Evolutionary conservation across 2,113 vertebrate species (phyloP), one percentile per base, ranked within the genome.

Genomic region (Nanorana parkeri): DNA sequence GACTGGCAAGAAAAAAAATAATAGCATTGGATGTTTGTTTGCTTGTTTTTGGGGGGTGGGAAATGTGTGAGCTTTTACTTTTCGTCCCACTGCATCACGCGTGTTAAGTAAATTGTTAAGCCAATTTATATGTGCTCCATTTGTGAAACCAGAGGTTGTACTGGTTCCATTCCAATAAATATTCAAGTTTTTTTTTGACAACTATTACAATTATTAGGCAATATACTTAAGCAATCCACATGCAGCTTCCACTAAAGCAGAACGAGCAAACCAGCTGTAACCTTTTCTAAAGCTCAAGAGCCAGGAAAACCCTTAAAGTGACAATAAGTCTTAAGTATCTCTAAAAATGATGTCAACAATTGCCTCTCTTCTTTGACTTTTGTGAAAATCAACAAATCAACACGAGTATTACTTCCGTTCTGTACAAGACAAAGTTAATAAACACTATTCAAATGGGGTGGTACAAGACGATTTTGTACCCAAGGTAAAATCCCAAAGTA

Each of bases 141-240:
- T 88, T 89, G 84, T 92, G 89, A 92, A 91, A 88, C 47, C 80
- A 90, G 78, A 90, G 68, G 80, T 41, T 86, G 81, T 71, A 85
- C 83, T 87, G 80, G 85, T 86, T 90, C 83, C 55, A 51, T 5
- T 52, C 77, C 36, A 76, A 17, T 54, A 55, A 28, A 60, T 77
- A 66, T 78, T 55, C 17, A 78, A 55, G n/a, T 17, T 68, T 19
- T 36, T 36, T 26, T 64, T 36, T 65, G 24, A 73, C 41, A 10
- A 74, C 32, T 68, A 72, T 29, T 26, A 61, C 7, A 52, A 63
- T 72, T 72, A 80, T 26, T 16, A 80, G 29, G 41, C 28, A 68
- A 66, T 56, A 55, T 56, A 32, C 16, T 47, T 24, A 65, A 65
- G 21, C 29, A 23, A 64, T 63, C 41, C 16, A 78, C 51, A 78